Evolutionary conservation across 2,113 vertebrate genomes (phyloP), one percentile per base, ranked within the genome.

Genomic region (Orycteropus afer): DNA sequence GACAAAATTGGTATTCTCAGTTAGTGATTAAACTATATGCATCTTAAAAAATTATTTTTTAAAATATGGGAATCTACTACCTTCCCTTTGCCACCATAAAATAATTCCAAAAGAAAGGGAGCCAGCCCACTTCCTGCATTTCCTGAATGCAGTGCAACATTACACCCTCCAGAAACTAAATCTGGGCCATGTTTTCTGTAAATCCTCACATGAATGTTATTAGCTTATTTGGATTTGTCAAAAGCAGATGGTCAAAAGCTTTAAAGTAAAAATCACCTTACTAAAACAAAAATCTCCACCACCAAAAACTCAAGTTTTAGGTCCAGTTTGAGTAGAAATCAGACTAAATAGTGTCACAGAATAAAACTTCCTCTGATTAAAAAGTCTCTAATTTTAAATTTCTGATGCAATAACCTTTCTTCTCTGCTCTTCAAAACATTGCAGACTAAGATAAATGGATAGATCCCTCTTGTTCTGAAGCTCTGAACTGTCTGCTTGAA

Each of bases 311-410:
- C 34, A 71, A 65, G n/a, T 76, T 90, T 77, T 51, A 90, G 20
- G 34, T 57, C 45, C 93, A 83, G 57, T 71, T 27, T 90, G 61
- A 61, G 25, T 55, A 95, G 86, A 83, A 93, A 91, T 73, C 81
- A 95, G 37, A 91, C 61, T 84, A 90, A 37, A 86, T 55, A 65
- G 18, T 89, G 89, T 74, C 45, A 79, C 34, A 71, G 59, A 93
- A 90, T 57, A 86, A 90, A 82, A 77, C 47, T 90, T 49, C 13
- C 47, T 92, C 40, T 11, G 7, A 71, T 77, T 63, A 57, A 90
- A 17, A 88, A 90, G 18, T 90, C n/a, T 94, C 74, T 82, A 92
- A 77, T 88, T 95, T 90, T 45, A 55, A 69, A 76, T 94, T 69
- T 69, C 80, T 94, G 74, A 96, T 82, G 76, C 90, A 90, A 90